Evolutionary conservation across 2,113 vertebrate species (phyloP).

Genomic region (Boleophthalmus pectinirostris): DNA sequence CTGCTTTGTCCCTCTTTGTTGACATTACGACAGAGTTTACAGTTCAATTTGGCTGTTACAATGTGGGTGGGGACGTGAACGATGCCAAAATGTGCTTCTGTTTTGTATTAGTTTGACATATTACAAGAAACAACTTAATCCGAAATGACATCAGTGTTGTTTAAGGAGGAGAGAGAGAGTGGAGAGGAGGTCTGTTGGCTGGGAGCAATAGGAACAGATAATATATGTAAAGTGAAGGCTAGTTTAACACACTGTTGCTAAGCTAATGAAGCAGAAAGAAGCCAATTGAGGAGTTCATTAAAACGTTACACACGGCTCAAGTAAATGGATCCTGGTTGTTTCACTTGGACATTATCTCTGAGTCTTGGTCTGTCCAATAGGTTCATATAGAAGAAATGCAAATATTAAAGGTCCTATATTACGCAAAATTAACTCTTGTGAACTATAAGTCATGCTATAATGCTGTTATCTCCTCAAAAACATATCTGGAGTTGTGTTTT

Average conservation of each 20-base stretch:
- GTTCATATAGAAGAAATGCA: too few species aligned
- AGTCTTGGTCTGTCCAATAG: background rate
- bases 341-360: background rate
- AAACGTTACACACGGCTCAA: conserved; percentile 1
- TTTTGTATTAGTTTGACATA: background rate
- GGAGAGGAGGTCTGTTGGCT: background rate
- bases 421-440: too few species aligned
- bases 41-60: conserved; percentile 9
- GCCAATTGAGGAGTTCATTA: background rate
- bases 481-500: too few species aligned
- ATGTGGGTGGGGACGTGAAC: conserved; percentile 14
- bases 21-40: conserved; percentile 11
- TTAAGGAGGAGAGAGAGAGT: background rate
- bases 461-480: too few species aligned
- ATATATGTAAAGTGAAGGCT: background rate
- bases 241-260: conserved; percentile 6
- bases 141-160: background rate
- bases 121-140: background rate
- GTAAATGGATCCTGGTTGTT: background rate
- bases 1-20: conserved; percentile 30
- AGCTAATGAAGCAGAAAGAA: background rate
- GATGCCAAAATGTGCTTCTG: conserved; percentile 11
- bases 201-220: background rate
- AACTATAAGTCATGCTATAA: too few species aligned
- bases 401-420: too few species aligned